These are phyloP conservation scores for Cabera pusaria DNA, from an alignment of 2,888 invertebrate genomes.

Conservation along the genomic window DNA sequence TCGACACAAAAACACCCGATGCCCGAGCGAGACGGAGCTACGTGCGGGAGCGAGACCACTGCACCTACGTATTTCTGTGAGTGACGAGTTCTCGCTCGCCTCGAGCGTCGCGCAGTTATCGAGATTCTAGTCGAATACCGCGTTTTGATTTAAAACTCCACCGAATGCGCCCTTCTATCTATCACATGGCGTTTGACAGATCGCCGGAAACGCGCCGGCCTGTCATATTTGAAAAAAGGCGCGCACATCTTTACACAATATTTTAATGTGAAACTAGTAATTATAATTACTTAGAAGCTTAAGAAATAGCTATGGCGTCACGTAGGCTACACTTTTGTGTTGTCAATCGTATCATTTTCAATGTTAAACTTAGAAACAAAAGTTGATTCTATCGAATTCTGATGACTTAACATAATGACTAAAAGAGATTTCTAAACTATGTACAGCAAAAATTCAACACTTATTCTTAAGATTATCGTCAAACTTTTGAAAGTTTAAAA, in stretches of 20 bases:
- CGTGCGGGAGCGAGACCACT: constrained; percentile 56
- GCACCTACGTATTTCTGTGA: constrained; percentile 75
- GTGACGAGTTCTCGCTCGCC: constrained; percentile 76
- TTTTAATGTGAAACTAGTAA: constrained; percentile 32
- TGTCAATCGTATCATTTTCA: constrained; percentile 33
- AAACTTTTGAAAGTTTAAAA: too few relatives aligned
- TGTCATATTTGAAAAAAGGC: constrained; percentile 78
- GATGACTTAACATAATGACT: constrained; percentile 4
- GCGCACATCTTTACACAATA: constrained; percentile 53
- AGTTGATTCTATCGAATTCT: not conserved
- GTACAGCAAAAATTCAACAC: too few relatives aligned
- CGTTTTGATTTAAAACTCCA: constrained; percentile 80
- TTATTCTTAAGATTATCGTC: too few relatives aligned
- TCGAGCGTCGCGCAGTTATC: constrained; percentile 74
- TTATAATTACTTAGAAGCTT: constrained; percentile 26
- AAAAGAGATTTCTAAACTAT: too few relatives aligned
- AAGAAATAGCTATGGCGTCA: constrained; percentile 28
- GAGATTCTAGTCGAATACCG: constrained; percentile 71
- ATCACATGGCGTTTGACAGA: constrained; percentile 83
- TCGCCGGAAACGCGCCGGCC: constrained; percentile 73
- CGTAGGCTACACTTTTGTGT: constrained; percentile 36
- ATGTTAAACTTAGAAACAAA: constrained; percentile 10
- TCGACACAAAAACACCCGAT: constrained; percentile 80
- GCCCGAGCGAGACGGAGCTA: constrained; percentile 56
- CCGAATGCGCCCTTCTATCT: constrained; percentile 81